Base-by-base conservation (phyloP, 1,140 invertebrate genomes). In the Pachypeltis micranthus region DNA sequence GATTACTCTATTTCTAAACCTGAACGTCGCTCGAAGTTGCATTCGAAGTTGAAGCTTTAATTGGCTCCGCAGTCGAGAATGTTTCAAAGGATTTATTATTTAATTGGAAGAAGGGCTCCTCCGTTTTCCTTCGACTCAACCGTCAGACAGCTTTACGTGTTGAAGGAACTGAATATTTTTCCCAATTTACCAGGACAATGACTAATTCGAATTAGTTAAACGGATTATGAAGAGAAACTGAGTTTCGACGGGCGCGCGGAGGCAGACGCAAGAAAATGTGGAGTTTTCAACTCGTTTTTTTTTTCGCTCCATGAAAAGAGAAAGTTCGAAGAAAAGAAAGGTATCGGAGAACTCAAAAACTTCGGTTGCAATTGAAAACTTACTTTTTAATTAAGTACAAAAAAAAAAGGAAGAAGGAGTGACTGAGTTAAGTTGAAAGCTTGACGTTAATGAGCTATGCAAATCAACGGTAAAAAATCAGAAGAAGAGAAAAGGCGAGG, bases 351-450 rank as follows among this genome's bases (percentile, higher is more conserved):
- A 57, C 23, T 26, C 27, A 7, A 26, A 4, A 2, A 4, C 55
- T 57, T 23, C 55, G 25, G 27, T 57, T 57, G 55, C 55, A 59
- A 63, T 63, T 44, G 62, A 47, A 63, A 63, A 63, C 56, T 63
- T 63, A 63, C 56, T 63, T 63, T 63, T 63, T 63, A 63, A 63
- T 63, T 63, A 63, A 63, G 62, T 63, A 51, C 55, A 60, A 60
- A 39, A 59, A 44, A 27, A 51, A 29, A 60, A 60, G 25, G 44
- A 44, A 27, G 39, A 59, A 63, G 59, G 56, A 59, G 23, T 59
- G 59, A 60, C 59, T 60, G 62, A 63, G 62, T 59, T 63, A 63
- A 63, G 62, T 63, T 54, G 39, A 28, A 54, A 27, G 10, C 39
- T 19, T 59, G 56, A 54, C 51, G 47, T 63, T 63, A 63, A 63